Base-by-base conservation (phyloP, 2,113 vertebrate species). In the Steatornis caripensis region DNA sequence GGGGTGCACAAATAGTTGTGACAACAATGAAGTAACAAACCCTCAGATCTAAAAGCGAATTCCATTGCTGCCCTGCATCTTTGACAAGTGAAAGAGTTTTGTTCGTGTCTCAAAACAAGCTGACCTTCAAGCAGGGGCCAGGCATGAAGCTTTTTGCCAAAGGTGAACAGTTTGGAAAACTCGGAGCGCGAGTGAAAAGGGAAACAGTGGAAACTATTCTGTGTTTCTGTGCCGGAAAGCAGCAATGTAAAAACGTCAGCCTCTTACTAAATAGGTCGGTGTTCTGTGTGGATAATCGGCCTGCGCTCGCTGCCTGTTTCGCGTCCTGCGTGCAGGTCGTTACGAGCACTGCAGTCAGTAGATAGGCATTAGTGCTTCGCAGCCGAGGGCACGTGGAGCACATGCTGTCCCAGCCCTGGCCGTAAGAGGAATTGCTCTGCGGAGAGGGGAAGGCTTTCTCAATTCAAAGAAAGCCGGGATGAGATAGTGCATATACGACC, bases 151-250 rank as follows among this genome's bases (percentile, higher is more conserved):
- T 87, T 95, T 87, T 83, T 14, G 36, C 87, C 93, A 90, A 89
- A 97, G 92, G 94, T 88, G 87, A 89, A 90, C 13, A 65, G 43
- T 70, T 89, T 89, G 93, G 88, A 94, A 78, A 91, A 49, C 81
- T 83, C 58, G 17, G 76, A 89, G 69, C 3, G 2, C 34, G 57
- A 57, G 68, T 48, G 84, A 87, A 65, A 89, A 91, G 48, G 75
- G 78, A 87, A 96, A 70, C 81, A 91, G 88, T 94, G 90, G 96
- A 95, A 97, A 95, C 48, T 95, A 82, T 93, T 92, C 79, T 5
- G 54, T 27, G 18, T 76, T 96, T 34, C 32, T 41, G 48, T 1
- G 10, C 68, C 87, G 84, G 64, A 87, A 76, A 94, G 54, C 49
- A 89, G 87, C 60, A 70, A 29, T 15, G 32, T 74, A 61, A 84